These are phyloP conservation scores for Corella eumyota DNA, from an alignment of 23 tunicate species.

Conservation along the genomic window DNA sequence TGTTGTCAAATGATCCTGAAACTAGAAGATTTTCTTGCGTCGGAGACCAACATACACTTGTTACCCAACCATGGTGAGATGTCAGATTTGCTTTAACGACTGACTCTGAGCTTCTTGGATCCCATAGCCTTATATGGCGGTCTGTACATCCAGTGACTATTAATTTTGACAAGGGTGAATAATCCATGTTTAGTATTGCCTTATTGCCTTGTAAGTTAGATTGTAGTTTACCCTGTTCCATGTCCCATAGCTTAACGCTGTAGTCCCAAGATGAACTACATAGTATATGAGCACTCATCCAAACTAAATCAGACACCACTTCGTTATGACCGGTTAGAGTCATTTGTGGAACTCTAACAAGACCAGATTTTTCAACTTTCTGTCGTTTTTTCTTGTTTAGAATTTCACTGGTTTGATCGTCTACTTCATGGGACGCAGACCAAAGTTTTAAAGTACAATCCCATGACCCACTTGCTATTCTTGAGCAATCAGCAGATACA, in stretches of 20 bases:
- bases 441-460: constrained; percentile 62
- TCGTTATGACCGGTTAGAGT: constrained; percentile 77
- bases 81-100: constrained; percentile 58
- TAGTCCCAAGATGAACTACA: constrained; percentile 88
- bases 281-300: constrained; percentile 40
- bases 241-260: constrained; percentile 63
- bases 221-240: constrained; percentile 28
- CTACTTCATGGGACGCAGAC: constrained; percentile 55
- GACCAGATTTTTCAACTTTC: constrained; percentile 42
- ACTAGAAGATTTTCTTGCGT: constrained; percentile 25
- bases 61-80: constrained; percentile 82
- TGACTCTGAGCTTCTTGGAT: constrained; percentile 57
- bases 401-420: constrained; percentile 33
- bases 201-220: constrained; percentile 40
- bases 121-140: constrained; percentile 92
- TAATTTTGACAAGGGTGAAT: constrained; percentile 32
- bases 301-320: constrained; percentile 41
- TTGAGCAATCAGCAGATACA: constrained; percentile 8
- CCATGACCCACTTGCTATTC: constrained; percentile 76
- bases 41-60: constrained; percentile 83
- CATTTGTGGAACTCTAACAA: constrained; percentile 40
- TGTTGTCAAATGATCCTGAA: constrained; percentile 75
- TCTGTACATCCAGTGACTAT: constrained; percentile 80
- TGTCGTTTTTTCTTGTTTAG: constrained; percentile 47
- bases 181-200: constrained; percentile 65